A percentile compares a stretch with the other conserved stretches of the same genome.
These are phyloP conservation scores for Hypocryptadius cinnamomeus DNA, from an alignment of 2,113 vertebrate species.

Conservation along the genomic window DNA sequence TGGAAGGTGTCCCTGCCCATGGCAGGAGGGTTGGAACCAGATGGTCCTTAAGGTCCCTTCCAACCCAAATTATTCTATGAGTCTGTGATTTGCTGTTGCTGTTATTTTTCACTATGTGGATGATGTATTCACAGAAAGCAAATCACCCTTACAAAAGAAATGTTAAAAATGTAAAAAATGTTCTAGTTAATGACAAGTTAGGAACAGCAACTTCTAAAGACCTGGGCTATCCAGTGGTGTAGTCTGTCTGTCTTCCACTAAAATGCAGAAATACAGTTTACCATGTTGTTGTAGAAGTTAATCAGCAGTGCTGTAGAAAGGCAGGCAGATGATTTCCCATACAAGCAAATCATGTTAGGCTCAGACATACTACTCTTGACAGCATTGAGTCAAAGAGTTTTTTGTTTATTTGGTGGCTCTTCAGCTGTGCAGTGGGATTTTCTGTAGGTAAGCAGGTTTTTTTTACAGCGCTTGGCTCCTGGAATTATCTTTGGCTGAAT, in stretches of 20 bases:
- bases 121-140: background rate
- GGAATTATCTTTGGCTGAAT: background rate
- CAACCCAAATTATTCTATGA: background rate
- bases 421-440: background rate
- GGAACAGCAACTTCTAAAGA: background rate
- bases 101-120: background rate
- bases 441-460: constrained; percentile 3
- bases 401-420: background rate
- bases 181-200: background rate
- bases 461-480: background rate
- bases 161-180: background rate
- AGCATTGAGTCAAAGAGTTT: background rate
- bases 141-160: background rate
- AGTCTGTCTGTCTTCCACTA: background rate
- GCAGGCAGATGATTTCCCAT: background rate
- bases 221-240: background rate
- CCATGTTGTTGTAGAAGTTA: background rate
- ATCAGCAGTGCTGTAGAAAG: background rate
- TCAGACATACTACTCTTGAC: background rate
- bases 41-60: background rate
- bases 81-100: background rate
- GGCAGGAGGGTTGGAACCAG: background rate
- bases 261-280: background rate
- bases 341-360: background rate
- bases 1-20: background rate